A percentile compares a stretch with the other conserved stretches of the same genome.
Conservation (phyloP, 1,140 invertebrate genomes). For the Neomicropteryx cornuta region DNA sequence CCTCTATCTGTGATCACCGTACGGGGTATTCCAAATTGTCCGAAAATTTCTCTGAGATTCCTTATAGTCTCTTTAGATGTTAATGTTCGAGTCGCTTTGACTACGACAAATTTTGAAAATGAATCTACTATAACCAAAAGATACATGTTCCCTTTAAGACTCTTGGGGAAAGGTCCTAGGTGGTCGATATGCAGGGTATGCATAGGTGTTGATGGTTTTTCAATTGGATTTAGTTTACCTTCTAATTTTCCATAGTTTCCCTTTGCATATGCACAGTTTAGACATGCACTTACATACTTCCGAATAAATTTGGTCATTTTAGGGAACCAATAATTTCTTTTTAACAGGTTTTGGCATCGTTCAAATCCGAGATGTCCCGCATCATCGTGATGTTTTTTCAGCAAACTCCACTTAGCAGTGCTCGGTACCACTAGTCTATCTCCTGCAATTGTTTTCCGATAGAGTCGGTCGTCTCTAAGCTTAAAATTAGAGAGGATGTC, state of each 20-base stretch:
- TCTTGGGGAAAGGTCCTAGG: too few species aligned
- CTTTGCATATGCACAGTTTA: slow-evolving; percentile 5
- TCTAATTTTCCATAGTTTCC: slow-evolving; percentile 8
- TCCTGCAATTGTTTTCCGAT: background rate
- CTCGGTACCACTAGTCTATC: slow-evolving; percentile 13
- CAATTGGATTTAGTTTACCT: slow-evolving; percentile 11
- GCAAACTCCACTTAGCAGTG: slow-evolving; percentile 17
- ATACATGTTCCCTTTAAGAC: too few species aligned
- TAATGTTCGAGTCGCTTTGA: background rate
- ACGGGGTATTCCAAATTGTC: slow-evolving; percentile 6
- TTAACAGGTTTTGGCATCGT: slow-evolving; percentile 13
- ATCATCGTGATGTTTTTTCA: slow-evolving; percentile 16
- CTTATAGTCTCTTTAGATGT: background rate
- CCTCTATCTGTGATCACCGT: too few species aligned
- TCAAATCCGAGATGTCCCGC: slow-evolving; percentile 15
- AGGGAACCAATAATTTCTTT: slow-evolving; percentile 8
- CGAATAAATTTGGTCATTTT: slow-evolving; percentile 5
- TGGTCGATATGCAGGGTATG: background rate
- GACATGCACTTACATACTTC: slow-evolving; percentile 6
- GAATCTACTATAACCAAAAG: too few species aligned
- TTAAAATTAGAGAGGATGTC: background rate
- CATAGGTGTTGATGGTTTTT: background rate
- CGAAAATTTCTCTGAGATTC: slow-evolving; percentile 2
- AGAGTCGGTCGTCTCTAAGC: slow-evolving; percentile 2
- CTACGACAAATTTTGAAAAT: too few species aligned